phyloP scores from a whole-genome alignment of 2,888 invertebrate genomes.

The Hemicrepidius hirtus region DNA sequence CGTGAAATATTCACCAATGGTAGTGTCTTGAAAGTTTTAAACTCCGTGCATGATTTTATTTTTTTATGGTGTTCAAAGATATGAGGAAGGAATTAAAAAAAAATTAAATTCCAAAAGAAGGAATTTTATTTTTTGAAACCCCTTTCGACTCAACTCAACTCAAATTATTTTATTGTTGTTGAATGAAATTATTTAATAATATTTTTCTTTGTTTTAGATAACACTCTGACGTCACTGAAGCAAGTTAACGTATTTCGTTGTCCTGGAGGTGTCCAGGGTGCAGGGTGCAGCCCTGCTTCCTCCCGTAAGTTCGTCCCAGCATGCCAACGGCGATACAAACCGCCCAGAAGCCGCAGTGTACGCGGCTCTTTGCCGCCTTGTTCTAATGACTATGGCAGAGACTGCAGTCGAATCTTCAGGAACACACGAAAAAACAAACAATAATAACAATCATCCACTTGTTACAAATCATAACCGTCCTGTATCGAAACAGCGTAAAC shows the following conservation, averaged over 20 bases:
- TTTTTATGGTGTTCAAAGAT: too few species aligned
- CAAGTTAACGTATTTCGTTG: conserved; percentile 11
- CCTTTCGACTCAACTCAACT: too few species aligned
- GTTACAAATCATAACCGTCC: conserved; percentile 77
- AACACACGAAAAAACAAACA: conserved; percentile 71
- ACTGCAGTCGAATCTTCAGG: conserved; percentile 75
- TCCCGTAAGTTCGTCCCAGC: conserved; percentile 51
- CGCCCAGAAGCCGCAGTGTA: conserved; percentile 66
- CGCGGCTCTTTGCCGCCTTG: conserved; percentile 75
- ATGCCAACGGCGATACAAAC: conserved; percentile 57
- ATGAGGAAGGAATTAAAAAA: too few species aligned
- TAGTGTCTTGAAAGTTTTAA: too few species aligned
- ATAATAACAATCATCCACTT: conserved; percentile 78
- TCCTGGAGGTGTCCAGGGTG: conserved; percentile 41
- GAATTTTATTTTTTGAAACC: too few species aligned
- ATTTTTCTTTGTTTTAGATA: conserved; percentile 35
- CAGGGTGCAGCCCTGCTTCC: conserved; percentile 38
- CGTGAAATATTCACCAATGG: too few species aligned
- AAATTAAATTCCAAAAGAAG: too few species aligned
- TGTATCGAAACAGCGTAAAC: conserved; percentile 82
- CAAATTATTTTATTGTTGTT: too few species aligned
- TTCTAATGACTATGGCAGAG: conserved; percentile 85
- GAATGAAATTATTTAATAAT: neutral
- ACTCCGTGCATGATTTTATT: too few species aligned
- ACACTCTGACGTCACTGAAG: conserved; percentile 11